A percentile compares a stretch with the other conserved stretches of the same genome.
These are phyloP conservation scores for Nomada ruficornis DNA, from an alignment of 2,888 invertebrate genomes.

Conservation along the genomic window DNA sequence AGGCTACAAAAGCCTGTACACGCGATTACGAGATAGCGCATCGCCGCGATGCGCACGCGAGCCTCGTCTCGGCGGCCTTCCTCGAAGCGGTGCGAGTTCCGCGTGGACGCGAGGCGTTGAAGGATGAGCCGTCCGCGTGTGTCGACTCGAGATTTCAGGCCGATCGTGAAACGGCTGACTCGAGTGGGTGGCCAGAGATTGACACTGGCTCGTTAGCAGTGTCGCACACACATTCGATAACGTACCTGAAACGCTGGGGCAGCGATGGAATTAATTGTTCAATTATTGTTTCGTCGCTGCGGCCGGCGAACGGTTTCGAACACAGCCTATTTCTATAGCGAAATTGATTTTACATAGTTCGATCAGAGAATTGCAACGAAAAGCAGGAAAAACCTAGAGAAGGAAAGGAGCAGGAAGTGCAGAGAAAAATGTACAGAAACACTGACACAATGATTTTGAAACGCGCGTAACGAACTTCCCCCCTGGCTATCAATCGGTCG, in stretches of 20 bases:
- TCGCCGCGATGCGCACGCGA: constrained; percentile 50
- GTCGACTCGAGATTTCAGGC: neutral
- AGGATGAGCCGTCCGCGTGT: constrained; percentile 4
- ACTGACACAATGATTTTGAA: too few species aligned
- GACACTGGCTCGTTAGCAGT: constrained; percentile 7
- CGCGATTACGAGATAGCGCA: constrained; percentile 77
- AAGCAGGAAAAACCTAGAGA: too few species aligned
- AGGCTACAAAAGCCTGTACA: constrained; percentile 78
- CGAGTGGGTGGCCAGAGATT: constrained; percentile 3
- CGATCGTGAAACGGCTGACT: neutral
- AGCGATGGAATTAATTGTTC: too few species aligned
- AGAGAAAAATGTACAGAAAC: too few species aligned
- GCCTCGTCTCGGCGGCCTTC: constrained; percentile 4
- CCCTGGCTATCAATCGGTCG: neutral
- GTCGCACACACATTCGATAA: neutral
- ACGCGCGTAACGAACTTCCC: too few species aligned
- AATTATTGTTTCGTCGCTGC: too few species aligned
- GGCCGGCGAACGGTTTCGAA: too few species aligned
- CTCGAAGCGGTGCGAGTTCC: constrained; percentile 9
- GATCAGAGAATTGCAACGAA: too few species aligned
- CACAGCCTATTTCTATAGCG: too few species aligned
- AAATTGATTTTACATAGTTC: too few species aligned
- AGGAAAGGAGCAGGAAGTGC: too few species aligned
- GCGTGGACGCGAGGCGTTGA: constrained; percentile 18
- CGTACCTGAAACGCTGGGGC: too few species aligned